Conservation (phyloP, 2,113 vertebrate species). For the Shinisaurus crocodilurus region DNA sequence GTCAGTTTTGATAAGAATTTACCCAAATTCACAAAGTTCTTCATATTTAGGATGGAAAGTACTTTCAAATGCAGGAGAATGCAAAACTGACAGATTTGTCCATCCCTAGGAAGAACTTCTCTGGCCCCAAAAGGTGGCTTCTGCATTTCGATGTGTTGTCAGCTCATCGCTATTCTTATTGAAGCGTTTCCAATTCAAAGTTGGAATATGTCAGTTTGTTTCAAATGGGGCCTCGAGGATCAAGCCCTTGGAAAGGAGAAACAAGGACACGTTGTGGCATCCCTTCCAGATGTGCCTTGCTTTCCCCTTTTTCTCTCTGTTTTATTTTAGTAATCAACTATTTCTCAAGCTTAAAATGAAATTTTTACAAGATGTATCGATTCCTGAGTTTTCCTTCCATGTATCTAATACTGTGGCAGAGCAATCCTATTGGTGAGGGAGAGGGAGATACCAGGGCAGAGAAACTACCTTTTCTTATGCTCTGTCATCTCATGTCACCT, state of each 20-base stretch:
- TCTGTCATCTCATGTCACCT: background rate
- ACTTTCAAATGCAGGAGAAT: no score
- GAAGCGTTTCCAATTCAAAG: slow-evolving; percentile 41
- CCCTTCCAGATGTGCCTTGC: background rate
- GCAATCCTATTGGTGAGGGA: background rate
- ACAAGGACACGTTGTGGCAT: background rate
- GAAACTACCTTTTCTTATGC: background rate
- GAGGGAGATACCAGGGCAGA: background rate
- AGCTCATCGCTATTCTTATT: slow-evolving; percentile 10
- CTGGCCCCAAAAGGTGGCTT: slow-evolving; percentile 57
- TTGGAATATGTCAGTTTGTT: slow-evolving; percentile 30
- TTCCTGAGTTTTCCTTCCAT: no score
- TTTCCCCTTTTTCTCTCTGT: background rate
- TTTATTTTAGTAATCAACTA: background rate
- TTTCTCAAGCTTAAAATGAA: background rate
- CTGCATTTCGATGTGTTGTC: slow-evolving; percentile 54
- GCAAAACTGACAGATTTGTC: no score
- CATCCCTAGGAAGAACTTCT: slow-evolving; percentile 44
- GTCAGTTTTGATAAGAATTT: no score
- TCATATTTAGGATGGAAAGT: no score
- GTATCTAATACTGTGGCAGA: background rate
- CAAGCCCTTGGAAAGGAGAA: slow-evolving; percentile 15
- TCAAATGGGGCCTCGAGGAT: slow-evolving; percentile 26
- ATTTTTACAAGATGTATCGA: background rate
- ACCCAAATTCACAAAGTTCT: no score